phyloP scores from a whole-genome alignment of 2,888 invertebrate genomes.

The Parelbella ahira region DNA sequence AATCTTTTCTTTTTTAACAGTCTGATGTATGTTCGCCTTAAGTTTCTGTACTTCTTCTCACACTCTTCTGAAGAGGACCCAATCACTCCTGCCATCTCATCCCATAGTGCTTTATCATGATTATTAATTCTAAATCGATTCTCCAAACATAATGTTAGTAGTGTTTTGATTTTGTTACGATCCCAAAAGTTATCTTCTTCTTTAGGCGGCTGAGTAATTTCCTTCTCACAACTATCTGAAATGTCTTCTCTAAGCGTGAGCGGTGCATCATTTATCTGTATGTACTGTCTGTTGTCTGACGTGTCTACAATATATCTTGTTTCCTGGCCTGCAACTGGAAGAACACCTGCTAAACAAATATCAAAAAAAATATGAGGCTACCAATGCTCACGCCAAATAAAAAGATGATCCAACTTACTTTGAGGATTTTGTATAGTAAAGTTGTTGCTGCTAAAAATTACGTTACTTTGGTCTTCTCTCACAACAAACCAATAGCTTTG shows the following conservation, averaged over 20 bases:
- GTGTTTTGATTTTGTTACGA: constrained; percentile 54
- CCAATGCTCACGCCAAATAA: too few species aligned
- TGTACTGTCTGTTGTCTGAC: constrained; percentile 51
- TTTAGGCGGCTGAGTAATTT: constrained; percentile 33
- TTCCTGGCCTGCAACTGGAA: constrained; percentile 60
- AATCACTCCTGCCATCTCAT: constrained; percentile 51
- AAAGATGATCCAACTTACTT: too few species aligned
- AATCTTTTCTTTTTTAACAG: constrained; percentile 61
- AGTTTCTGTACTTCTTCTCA: constrained; percentile 58
- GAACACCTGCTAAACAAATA: too few species aligned
- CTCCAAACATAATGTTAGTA: constrained; percentile 58
- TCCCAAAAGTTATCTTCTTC: constrained; percentile 64
- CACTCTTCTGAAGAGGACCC: constrained; percentile 59
- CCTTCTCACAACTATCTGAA: constrained; percentile 37
- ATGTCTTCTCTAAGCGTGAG: constrained; percentile 36
- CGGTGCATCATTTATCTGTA: constrained; percentile 49
- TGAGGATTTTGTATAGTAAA: constrained; percentile 61
- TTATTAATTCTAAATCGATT: constrained; percentile 42
- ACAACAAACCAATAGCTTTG: constrained; percentile 73
- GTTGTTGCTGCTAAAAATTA: constrained; percentile 65
- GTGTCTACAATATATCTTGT: constrained; percentile 55
- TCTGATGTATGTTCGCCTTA: constrained; percentile 62
- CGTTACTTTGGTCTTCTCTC: constrained; percentile 69
- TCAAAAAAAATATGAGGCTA: too few species aligned
- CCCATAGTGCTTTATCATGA: constrained; percentile 54